Evolutionary conservation across 2,797 vertebrate species (phyloP).

Genomic region (Xiphorhynchus erythropygius): DNA sequence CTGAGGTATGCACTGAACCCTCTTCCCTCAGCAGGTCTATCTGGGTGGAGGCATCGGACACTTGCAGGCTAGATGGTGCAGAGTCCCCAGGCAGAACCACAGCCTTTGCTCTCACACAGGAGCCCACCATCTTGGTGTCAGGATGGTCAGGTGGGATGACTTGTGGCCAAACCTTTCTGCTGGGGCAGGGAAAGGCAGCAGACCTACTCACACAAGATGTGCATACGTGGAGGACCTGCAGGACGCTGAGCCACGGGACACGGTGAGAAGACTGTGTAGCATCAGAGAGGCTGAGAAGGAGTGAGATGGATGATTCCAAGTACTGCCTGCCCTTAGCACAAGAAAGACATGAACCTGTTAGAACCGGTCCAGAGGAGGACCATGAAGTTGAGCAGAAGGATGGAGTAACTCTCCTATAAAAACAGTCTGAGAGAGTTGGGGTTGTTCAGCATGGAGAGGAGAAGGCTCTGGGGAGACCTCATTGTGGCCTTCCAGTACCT

Average conservation of each 20-base stretch:
- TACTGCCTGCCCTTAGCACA: not conserved
- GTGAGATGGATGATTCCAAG: not conserved
- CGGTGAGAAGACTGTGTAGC: not conserved
- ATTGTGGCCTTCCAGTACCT: not conserved
- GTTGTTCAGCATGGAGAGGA: not conserved
- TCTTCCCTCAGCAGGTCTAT: not conserved
- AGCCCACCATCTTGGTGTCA: no score
- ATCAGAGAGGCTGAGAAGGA: not conserved
- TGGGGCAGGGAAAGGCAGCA: not conserved
- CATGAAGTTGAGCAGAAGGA: not conserved
- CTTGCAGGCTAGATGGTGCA: no score
- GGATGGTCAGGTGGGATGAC: not conserved
- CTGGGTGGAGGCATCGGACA: no score
- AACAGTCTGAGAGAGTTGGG: not conserved
- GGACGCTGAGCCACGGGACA: no score
- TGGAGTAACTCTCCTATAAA: not conserved
- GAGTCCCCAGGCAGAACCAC: fast-evolving
- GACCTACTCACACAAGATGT: not conserved
- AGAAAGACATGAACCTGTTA: not conserved
- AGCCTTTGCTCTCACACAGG: not conserved
- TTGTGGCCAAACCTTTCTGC: not conserved
- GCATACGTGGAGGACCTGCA: not conserved
- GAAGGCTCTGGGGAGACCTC: not conserved
- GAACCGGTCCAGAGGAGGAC: not conserved
- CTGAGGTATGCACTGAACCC: not conserved